Evolutionary conservation across 2,888 invertebrate genomes (phyloP), one percentile per base, ranked within the genome.

Genomic region (Julus scanicus): DNA sequence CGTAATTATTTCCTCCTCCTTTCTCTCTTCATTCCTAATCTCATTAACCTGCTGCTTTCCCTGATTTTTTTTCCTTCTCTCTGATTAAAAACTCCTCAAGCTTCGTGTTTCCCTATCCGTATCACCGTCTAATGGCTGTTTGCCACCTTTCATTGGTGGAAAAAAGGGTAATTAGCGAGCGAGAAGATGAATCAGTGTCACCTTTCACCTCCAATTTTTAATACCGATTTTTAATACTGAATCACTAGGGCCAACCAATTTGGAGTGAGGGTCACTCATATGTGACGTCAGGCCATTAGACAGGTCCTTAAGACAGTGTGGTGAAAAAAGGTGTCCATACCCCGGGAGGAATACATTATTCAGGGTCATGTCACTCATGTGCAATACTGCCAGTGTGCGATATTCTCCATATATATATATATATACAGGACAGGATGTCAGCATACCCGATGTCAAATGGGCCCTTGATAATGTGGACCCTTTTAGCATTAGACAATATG

Each of bases 91-190:
- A 71, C 71, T 71, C 71, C n/a, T 71, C 71, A 71, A 29, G 29
- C 71, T 29, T 1, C n/a, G 71, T 71, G 9, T 20, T 29, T 9
- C 9, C 11, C 6, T 48, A 48, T 20, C n/a, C 71, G 20, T 71
- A 71, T 71, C 71, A n/a, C 71, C 9, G 29, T 71, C 71, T 71
- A 71, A 71, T 71, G 71, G n/a, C 71, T 71, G 71, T 71, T 71
- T 71, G 71, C 71, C 71, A 71, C 71, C 71, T 71, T 71, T 71
- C 71, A 71, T 71, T 71, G 71, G 71, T 71, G 71, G 29, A 71
- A 71, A 71, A 71, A 71, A 71, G 63, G 71, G 71, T 71, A 71
- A 71, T 71, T 71, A 71, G 71, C 71, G 71, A 29, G 71, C 71
- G 71, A n/a, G 71, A 29, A 29, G 71, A 71, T 71, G 71, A 71